A percentile compares a stretch with the other conserved stretches of the same genome.
phyloP scores from a whole-genome alignment of 2,113 vertebrate species.

The Podarcis cretensis region DNA sequence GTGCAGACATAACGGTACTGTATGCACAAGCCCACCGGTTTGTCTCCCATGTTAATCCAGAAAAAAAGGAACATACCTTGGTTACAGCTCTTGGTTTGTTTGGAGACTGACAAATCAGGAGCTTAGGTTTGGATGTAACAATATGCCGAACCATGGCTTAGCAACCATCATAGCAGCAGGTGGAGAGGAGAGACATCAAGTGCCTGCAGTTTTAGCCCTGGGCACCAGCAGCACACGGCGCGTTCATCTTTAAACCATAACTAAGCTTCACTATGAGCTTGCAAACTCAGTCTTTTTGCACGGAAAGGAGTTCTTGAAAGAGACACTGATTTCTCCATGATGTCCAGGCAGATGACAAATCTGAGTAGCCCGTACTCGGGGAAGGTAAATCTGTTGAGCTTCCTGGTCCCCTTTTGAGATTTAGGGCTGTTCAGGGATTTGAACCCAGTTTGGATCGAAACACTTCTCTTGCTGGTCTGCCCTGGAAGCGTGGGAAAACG shows the following conservation, averaged over 20 bases:
- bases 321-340: not conserved
- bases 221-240: too few relatives aligned
- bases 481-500: not conserved
- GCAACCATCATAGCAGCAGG: too few relatives aligned
- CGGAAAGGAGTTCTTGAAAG: not conserved
- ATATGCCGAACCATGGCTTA: too few relatives aligned
- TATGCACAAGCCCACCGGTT: not conserved
- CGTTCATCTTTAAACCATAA: too few relatives aligned
- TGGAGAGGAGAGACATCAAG: too few relatives aligned
- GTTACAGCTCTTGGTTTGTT: too few relatives aligned
- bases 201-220: too few relatives aligned
- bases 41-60: not conserved
- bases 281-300: not conserved
- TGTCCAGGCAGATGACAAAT: not conserved
- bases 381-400: not conserved
- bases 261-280: too few relatives aligned
- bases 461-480: not conserved
- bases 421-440: not conserved
- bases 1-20: not conserved
- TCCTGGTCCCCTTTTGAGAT: not conserved
- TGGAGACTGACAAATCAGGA: too few relatives aligned
- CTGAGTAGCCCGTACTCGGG: not conserved
- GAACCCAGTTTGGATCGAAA: not conserved
- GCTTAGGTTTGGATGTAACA: too few relatives aligned
- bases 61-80: not conserved